These are phyloP conservation scores for Platyrinchus mystaceus DNA, from an alignment of 2,797 vertebrate genomes.

Conservation along the genomic window DNA sequence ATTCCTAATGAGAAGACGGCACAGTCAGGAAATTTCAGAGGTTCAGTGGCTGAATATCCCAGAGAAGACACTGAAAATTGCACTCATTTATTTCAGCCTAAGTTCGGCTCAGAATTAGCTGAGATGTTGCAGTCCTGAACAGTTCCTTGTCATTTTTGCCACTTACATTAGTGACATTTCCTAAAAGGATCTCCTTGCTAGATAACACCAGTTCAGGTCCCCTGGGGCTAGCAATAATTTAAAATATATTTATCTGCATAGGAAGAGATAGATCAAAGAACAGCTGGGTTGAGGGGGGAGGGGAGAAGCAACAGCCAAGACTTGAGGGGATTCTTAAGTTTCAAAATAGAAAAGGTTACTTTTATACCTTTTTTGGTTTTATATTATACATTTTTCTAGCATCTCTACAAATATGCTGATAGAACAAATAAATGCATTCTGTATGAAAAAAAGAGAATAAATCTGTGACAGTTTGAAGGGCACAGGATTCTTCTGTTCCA, in stretches of 20 bases:
- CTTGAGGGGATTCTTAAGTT: slow-evolving; percentile 3
- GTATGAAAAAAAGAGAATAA: not conserved
- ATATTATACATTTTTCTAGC: not conserved
- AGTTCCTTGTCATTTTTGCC: not conserved
- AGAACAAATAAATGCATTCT: slow-evolving; percentile 28
- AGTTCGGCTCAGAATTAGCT: not conserved
- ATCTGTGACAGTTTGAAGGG: slow-evolving; percentile 37
- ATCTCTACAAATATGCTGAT: slow-evolving; percentile 21
- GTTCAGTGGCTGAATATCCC: not conserved
- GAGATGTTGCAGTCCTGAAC: not conserved
- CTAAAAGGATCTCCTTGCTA: not conserved
- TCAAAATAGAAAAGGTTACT: slow-evolving; percentile 31
- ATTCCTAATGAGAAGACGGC: not conserved
- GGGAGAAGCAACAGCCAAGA: not conserved
- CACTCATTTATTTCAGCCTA: not conserved
- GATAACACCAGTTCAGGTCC: not conserved
- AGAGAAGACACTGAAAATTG: not conserved
- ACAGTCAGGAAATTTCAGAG: not conserved
- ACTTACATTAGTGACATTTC: slow-evolving; percentile 6
- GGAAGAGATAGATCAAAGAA: slow-evolving; percentile 26
- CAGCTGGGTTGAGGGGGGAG: not conserved
- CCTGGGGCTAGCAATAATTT: slow-evolving; percentile 33
- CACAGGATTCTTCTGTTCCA: slow-evolving; percentile 38
- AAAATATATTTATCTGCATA: slow-evolving; percentile 56
- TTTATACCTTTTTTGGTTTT: not conserved